Percentiles rank a stretch among this genome's conserved stretches.
phyloP scores from a whole-genome alignment of 1,140 invertebrate genomes.

The Philotrypesis tridentata region DNA sequence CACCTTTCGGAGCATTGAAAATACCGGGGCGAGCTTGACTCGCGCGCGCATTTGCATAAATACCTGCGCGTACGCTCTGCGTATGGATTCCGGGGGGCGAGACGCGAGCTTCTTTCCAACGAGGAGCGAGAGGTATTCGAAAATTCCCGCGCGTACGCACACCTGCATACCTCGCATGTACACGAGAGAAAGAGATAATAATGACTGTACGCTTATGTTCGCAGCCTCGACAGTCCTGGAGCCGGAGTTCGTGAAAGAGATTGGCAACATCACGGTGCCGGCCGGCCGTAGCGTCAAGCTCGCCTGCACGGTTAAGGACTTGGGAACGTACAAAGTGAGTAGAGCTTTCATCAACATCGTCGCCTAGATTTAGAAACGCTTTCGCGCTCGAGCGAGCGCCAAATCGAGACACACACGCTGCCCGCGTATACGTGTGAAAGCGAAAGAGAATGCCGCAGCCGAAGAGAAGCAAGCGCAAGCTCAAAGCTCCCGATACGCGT shows the following conservation, averaged over 20 bases:
- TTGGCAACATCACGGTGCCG: slow-evolving; percentile 81
- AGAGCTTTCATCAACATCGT: background rate
- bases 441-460: background rate
- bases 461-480: background rate
- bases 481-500: background rate
- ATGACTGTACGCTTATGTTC: slow-evolving; percentile 52
- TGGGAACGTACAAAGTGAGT: slow-evolving; percentile 87
- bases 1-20: background rate
- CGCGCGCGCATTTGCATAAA: slow-evolving; percentile 16
- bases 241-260: slow-evolving; percentile 79
- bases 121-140: too few species aligned
- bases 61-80: background rate
- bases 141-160: too few species aligned
- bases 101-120: background rate
- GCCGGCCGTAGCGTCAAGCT: slow-evolving; percentile 90
- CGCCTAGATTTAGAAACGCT: background rate
- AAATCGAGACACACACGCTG: background rate
- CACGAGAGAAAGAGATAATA: background rate
- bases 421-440: background rate
- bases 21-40: background rate
- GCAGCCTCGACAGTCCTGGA: slow-evolving; percentile 72
- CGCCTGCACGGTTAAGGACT: slow-evolving; percentile 91
- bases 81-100: slow-evolving; percentile 18
- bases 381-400: background rate
- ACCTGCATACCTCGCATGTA: too few species aligned